These are phyloP conservation scores for Thamnophis elegans DNA, from an alignment of 2,797 vertebrate species.

Conservation along the genomic window DNA sequence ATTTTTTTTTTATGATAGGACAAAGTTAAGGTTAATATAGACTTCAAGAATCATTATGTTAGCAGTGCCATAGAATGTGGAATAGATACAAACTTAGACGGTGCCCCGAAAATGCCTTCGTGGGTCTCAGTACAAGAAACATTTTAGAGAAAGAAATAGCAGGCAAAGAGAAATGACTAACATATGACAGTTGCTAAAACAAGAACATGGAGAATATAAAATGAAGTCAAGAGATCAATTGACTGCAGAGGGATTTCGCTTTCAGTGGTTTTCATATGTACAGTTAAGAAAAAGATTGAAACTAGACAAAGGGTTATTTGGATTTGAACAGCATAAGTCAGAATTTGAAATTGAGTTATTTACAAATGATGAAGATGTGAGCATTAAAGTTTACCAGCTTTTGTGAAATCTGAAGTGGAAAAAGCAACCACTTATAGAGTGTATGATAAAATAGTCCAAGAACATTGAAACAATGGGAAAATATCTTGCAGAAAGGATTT, in stretches of 20 bases:
- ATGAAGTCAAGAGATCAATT: not conserved
- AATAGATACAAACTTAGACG: not conserved
- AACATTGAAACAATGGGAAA: not conserved
- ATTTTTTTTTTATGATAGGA: not conserved
- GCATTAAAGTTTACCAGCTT: not conserved
- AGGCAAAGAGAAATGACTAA: not conserved
- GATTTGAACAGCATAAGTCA: not conserved
- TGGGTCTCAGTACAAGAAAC: not conserved
- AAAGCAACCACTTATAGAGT: not conserved
- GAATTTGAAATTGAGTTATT: not conserved
- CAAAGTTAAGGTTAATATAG: not conserved
- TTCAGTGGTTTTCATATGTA: not conserved
- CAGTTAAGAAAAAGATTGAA: not conserved
- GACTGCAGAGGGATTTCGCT: not conserved
- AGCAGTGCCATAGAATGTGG: not conserved
- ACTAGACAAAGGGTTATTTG: not conserved
- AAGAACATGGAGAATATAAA: not conserved
- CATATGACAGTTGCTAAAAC: not conserved
- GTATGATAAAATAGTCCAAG: not conserved
- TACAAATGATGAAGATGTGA: not conserved
- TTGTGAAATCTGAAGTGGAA: not conserved
- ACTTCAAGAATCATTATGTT: not conserved
- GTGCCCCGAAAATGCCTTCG: not conserved
- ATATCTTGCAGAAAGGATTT: not conserved
- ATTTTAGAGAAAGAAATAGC: not conserved